phyloP scores from a whole-genome alignment of 23 tunicate genomes.

The Clavelina lepadiformis region DNA sequence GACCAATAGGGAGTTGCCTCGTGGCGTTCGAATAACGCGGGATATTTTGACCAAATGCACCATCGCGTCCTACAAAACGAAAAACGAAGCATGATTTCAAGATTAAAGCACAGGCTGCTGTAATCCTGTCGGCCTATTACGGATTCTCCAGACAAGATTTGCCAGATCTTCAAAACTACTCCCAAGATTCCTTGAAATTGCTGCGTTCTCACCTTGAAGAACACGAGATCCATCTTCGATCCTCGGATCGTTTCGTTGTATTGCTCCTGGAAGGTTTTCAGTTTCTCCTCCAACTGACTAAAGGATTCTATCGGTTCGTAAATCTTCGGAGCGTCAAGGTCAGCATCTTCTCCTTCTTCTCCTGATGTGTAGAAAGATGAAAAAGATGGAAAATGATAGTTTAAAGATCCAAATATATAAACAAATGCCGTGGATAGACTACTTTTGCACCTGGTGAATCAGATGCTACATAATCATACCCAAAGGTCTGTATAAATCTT shows the following conservation, averaged over 20 bases:
- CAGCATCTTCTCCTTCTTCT: constrained; percentile 96
- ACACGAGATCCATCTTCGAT: constrained; percentile 98
- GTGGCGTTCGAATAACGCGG: constrained; percentile 96
- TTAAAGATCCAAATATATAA: no score
- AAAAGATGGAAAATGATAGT: no score
- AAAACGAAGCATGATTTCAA: no score
- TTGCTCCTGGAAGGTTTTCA: constrained; percentile 76
- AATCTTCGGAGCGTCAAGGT: constrained; percentile 98
- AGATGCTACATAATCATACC: neutral
- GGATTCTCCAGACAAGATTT: no score
- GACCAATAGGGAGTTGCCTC: constrained; percentile 97
- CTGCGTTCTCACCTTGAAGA: constrained; percentile 58
- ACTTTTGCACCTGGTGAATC: no score
- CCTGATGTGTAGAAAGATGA: no score
- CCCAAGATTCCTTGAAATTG: neutral
- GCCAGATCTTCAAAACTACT: neutral
- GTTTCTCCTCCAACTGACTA: constrained; percentile 77
- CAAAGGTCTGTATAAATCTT: no score
- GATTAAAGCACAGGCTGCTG: no score
- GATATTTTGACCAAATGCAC: constrained; percentile 96
- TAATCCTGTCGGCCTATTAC: no score
- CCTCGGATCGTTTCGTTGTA: constrained; percentile 99
- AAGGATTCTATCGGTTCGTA: constrained; percentile 94
- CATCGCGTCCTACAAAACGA: constrained; percentile 82
- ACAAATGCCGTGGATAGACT: no score